Conservation (phyloP, 2,888 invertebrate genomes). For the Leptinotarsa peninsularis region DNA sequence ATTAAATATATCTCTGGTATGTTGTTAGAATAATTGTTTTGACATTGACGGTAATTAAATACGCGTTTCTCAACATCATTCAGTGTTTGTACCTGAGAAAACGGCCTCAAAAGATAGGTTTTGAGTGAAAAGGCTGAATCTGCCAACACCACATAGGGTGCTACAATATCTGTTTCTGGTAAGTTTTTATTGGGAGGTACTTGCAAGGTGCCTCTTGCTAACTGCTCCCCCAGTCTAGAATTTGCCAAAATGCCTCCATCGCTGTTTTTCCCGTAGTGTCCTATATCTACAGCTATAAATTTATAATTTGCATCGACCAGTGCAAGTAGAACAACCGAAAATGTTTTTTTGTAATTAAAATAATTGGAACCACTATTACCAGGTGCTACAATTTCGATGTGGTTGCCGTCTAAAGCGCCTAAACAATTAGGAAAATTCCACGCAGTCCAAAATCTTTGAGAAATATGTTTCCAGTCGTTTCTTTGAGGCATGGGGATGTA, state of each 20-base stretch:
- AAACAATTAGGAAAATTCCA: constrained; percentile 42
- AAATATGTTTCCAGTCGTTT: constrained; percentile 13
- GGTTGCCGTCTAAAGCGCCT: constrained; percentile 54
- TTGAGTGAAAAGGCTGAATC: constrained; percentile 27
- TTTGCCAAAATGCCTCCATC: constrained; percentile 52
- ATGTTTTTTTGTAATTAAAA: constrained; percentile 2
- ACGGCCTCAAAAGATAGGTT: constrained; percentile 31
- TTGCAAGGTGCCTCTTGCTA: constrained; percentile 4
- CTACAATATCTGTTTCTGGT: constrained; percentile 19
- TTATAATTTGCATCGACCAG: constrained; percentile 14
- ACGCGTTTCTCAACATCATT: constrained; percentile 34
- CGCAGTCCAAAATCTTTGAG: constrained; percentile 29
- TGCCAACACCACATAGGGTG: constrained; percentile 31
- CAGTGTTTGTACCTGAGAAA: constrained; percentile 28
- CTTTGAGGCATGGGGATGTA: constrained; percentile 21
- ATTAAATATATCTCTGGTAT: too few relatives aligned
- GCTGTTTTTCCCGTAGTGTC: constrained; percentile 50
- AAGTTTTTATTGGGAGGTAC: constrained; percentile 19
- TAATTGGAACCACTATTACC: constrained; percentile 16
- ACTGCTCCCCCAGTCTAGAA: constrained; percentile 17
- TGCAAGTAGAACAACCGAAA: constrained; percentile 23
- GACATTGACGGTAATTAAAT: constrained; percentile 31
- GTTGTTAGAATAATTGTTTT: too few relatives aligned
- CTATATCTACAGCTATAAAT: not conserved
- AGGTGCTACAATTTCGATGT: constrained; percentile 51